Conservation (phyloP, 2,113 vertebrate genomes). For the Lepidothrix coronata region DNA sequence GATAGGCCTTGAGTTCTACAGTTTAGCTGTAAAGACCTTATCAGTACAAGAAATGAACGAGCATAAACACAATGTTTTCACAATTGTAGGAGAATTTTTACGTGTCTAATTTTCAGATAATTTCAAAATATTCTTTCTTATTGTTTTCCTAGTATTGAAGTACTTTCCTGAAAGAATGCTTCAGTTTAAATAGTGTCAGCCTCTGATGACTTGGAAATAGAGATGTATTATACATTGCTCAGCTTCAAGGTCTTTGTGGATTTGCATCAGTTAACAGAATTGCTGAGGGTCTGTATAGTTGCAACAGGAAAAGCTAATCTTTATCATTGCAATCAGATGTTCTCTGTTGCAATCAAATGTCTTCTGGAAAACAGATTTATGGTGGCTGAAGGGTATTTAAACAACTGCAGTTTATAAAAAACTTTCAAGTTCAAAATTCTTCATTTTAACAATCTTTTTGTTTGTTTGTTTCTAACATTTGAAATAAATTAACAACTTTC, state of each 20-base stretch:
- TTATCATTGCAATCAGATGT: neutral
- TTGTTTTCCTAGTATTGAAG: neutral
- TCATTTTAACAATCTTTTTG: neutral
- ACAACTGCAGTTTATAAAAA: neutral
- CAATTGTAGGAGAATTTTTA: neutral
- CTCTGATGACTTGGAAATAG: neutral
- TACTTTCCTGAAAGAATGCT: neutral
- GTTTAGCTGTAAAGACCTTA: neutral
- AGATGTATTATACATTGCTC: neutral
- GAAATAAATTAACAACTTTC: neutral
- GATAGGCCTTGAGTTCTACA: neutral
- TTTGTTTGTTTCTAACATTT: neutral
- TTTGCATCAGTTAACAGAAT: neutral
- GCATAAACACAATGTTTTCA: neutral
- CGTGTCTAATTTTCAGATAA: neutral
- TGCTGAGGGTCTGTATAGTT: neutral
- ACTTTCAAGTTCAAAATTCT: neutral
- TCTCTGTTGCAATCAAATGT: neutral
- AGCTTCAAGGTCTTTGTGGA: neutral
- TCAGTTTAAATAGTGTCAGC: neutral
- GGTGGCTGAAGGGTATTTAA: neutral
- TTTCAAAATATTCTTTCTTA: neutral
- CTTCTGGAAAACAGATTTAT: neutral
- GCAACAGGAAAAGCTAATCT: neutral
- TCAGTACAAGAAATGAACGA: neutral